Evolutionary conservation across 2,888 invertebrate genomes (phyloP), one percentile per base, ranked within the genome.

Genomic region (Rhingia campestris): DNA sequence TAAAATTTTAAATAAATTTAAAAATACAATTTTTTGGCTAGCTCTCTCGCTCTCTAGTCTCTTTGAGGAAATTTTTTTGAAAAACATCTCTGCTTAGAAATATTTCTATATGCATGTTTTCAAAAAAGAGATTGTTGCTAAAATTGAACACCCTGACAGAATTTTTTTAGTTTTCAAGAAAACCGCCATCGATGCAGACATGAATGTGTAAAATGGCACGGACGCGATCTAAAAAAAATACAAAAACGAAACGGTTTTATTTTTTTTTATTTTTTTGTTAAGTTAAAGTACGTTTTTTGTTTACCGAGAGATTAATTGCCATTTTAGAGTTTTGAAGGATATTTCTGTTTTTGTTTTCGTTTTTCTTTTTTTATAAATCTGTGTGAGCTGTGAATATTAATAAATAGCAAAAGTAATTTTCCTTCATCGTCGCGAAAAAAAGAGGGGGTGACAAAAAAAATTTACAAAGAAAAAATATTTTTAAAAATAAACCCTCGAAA

Each of bases 401-500:
- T 7, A 51, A 35, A 33, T 45, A 47, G 12, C n/a, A 37, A 51
- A 47, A 35, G 2, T 22, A 22, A 22, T 22, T 22, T 22, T 63
- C 35, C 75, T 0, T 4, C 33, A 70, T 43, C 35, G 41, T 41
- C 47, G 67, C 10, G 10, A 32, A 39, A 41, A 22, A 22, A 59
- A 59, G 47, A 51, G 56, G 63, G 58, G 43, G 56, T 37, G 72
- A 51, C 37, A 51, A 43, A 47, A 30, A 9, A 9, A 30, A 10
- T 30, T 30, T 30, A 49, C 12, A 45, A n/a, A 43, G 37, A 53
- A 47, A 54, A 53, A 22, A 41, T 51, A 43, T 61, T 54, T 67
- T 82, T 80, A 87, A 87, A 88, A 87, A 88, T 87, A 88, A 89
- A 89, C 89, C 87, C 87, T 88, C 87, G 88, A 86, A 86, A 76